Percentiles rank a stretch among this genome's conserved stretches.
These are phyloP conservation scores for Ischnura elegans DNA, from an alignment of 2,888 invertebrate genomes.

Conservation along the genomic window DNA sequence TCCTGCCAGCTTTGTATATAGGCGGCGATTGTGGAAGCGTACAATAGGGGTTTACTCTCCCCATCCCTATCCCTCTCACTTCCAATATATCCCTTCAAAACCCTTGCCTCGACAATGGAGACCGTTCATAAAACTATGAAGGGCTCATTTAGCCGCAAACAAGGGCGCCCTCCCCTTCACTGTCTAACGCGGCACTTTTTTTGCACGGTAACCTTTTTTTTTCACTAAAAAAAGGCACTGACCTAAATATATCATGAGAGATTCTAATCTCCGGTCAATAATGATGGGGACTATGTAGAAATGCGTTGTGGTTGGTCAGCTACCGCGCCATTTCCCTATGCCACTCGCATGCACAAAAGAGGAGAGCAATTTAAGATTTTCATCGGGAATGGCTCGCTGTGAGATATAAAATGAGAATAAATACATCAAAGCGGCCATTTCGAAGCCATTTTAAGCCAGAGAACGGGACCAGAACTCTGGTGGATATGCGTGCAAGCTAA, in stretches of 20 bases:
- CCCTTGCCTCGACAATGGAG: conserved; percentile 19
- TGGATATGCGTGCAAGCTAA: neutral
- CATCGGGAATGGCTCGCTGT: neutral
- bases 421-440: neutral
- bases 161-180: neutral
- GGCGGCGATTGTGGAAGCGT: neutral
- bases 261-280: conserved; percentile 13
- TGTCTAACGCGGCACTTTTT: neutral
- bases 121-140: neutral
- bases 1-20: neutral
- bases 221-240: neutral
- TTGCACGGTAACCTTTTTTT: neutral
- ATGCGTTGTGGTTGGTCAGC: neutral
- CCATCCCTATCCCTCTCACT: neutral
- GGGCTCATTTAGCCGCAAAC: conserved; percentile 11
- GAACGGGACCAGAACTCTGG: neutral
- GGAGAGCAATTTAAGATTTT: neutral
- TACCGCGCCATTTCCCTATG: neutral
- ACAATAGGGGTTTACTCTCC: neutral
- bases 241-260: conserved; percentile 9
- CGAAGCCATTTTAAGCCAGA: neutral
- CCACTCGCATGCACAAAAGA: neutral
- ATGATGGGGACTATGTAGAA: neutral
- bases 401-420: neutral
- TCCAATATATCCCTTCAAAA: neutral